Evolutionary conservation across 2,113 vertebrate genomes (phyloP), one percentile per base, ranked within the genome.

Genomic region (Apaloderma vittatum): DNA sequence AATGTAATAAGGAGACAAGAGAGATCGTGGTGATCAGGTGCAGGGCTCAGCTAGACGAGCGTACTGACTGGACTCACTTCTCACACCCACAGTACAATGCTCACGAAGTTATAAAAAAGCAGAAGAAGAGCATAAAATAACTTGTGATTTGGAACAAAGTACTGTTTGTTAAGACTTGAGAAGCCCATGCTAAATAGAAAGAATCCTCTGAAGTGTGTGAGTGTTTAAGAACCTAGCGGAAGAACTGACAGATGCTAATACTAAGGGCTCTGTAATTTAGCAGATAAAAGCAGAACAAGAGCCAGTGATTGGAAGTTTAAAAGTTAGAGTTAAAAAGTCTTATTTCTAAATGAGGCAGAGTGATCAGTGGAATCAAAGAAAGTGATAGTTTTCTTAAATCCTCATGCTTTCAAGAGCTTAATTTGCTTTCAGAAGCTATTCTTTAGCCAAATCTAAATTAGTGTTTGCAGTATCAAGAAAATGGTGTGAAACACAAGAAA

Each of bases 221-320:
- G 43, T 55, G 59, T n/a, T 71, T 58, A 54, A 71, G 36, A 90
- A 85, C 8, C 17, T 74, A 75, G 21, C 14, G 14, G 23, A 85
- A 87, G 55, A 87, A 75, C 16, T 74, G 70, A 81, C 4, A 83
- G 73, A 81, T 71, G 21, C 7, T 87, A 62, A 81, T 57, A 61
- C 18, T 37, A 67, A 90, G 16, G 43, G 21, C 19, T 70, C 43
- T 78, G 46, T 51, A 94, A 90, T 88, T 75, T 48, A 80, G 34
- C 32, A 93, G 80, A 92, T 88, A 94, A 93, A 86, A 88, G 67
- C 29, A 81, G 72, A 86, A 82, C 21, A 88, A 88, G 52, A 86
- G 16, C 12, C 58, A 86, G 45, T 24, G 9, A 43, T 32, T 68
- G 5, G 19, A 83, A 80, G 34, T 65, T 62, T 43, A 79, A 91